Evolutionary conservation across 2,113 vertebrate species (phyloP), one percentile per base, ranked within the genome.

Genomic region (Neolamprologus longior): DNA sequence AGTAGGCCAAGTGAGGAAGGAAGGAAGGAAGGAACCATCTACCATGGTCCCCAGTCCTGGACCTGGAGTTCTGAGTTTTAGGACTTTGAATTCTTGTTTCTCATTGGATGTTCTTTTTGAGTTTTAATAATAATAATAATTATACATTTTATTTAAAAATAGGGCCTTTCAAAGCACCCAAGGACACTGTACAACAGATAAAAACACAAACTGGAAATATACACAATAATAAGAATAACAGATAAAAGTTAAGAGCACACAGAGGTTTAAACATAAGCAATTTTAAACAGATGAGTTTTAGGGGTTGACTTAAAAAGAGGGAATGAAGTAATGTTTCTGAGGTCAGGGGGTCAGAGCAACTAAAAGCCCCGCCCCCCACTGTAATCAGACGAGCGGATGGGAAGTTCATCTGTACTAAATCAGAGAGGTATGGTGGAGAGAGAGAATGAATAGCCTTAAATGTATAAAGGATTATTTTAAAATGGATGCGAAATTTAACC

Each of bases 401-500:
- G 53, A 55, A 0, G 21, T 55, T 3, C 11, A 55, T 55, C 53
- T 55, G 53, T 55, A 55, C 53, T 55, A 54, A 54, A 54, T 54
- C 1, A 0, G 53, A 12, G n/a, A 54, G 1, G 2, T 54, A 21
- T 54, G 52, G n/a, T 54, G 2, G 2, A 54, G 4, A 12, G 53
- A 53, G 52, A 53, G 3, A 11, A 53, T 53, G n/a, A 53, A 21
- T 24, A 54, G n/a, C 0, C 52, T 54, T 21, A 21, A 50, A 53
- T 54, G 52, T 54, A 54, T 21, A 54, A 2, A 21, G 2, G 52
- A 53, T 53, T 53, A 11, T 21, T 53, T 53, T 53, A 4, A 53
- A 21, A 53, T 53, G 52, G 0, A 53, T 10, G 19, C 0, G 0
- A 53, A n/a, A 53, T 53, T 53, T n/a, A 53, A 52, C 50, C 8